A percentile compares a stretch with the other conserved stretches of the same genome.
Evolutionary conservation across 2,113 vertebrate species (phyloP).

Genomic region (Girardinichthys multiradiatus): DNA sequence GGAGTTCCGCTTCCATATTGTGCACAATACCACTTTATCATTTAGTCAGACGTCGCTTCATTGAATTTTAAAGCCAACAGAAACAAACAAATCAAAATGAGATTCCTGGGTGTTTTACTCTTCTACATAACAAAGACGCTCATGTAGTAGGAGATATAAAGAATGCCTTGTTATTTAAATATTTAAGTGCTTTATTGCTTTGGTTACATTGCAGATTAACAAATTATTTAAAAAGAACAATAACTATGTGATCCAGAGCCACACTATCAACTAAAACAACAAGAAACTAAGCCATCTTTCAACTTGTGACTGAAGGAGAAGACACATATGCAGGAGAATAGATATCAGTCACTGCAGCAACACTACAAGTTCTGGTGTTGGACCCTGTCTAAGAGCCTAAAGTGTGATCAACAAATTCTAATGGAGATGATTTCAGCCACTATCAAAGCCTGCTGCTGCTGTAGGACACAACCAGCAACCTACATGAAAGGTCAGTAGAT

Average conservation of each 20-base stretch:
- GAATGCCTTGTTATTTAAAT: too few species aligned
- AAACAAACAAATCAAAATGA: too few species aligned
- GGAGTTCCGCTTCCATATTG: background rate
- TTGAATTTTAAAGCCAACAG: background rate
- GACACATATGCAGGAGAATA: background rate
- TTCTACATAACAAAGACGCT: background rate
- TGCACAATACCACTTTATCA: slow-evolving; percentile 2
- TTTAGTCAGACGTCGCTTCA: background rate
- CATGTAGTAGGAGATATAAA: background rate
- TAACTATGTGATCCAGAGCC: too few species aligned
- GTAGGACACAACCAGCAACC: background rate
- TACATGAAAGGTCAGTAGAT: background rate
- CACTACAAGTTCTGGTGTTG: background rate
- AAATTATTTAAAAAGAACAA: too few species aligned
- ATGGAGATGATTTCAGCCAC: background rate
- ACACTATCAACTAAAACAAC: fast-evolving
- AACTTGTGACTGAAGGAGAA: background rate
- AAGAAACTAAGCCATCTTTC: background rate
- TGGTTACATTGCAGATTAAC: too few species aligned
- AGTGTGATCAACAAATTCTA: background rate
- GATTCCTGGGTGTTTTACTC: background rate
- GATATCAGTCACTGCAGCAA: background rate
- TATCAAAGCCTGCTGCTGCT: background rate
- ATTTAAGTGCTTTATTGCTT: too few species aligned
- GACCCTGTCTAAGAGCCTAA: background rate